Percentiles rank a stretch among this genome's conserved stretches.
Conservation (phyloP, 2,888 invertebrate species). For the Noctua pronuba region DNA sequence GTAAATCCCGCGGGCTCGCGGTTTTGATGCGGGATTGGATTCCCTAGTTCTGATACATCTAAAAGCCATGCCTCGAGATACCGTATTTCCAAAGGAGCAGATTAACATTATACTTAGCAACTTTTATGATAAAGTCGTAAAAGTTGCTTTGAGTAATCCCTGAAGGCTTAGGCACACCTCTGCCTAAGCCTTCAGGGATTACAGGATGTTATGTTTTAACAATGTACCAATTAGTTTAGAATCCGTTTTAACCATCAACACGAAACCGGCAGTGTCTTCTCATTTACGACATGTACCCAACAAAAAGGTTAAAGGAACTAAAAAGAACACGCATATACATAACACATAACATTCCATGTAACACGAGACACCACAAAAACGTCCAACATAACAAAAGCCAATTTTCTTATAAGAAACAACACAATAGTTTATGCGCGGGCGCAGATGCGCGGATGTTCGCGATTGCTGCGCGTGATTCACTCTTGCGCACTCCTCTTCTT, state of each 20-base stretch:
- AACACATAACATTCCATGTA: slow-evolving; percentile 57
- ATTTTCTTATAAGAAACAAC: slow-evolving; percentile 63
- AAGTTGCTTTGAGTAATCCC: too few relatives aligned
- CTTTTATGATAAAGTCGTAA: too few relatives aligned
- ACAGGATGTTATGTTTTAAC: neutral
- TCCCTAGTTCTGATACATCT: neutral
- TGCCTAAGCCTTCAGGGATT: neutral
- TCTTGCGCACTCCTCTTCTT: slow-evolving; percentile 68
- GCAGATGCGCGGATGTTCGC: slow-evolving; percentile 69
- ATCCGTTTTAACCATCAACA: neutral
- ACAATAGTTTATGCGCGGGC: slow-evolving; percentile 63
- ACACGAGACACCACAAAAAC: slow-evolving; percentile 54
- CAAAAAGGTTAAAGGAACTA: slow-evolving; percentile 47
- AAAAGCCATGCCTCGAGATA: neutral
- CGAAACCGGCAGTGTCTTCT: slow-evolving; percentile 10
- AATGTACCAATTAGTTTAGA: slow-evolving; percentile 1
- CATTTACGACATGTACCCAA: slow-evolving; percentile 1
- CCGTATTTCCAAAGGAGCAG: too few relatives aligned
- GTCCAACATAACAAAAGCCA: slow-evolving; percentile 57
- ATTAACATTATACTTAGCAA: neutral
- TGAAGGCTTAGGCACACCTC: neutral
- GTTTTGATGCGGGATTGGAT: too few relatives aligned
- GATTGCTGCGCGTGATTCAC: slow-evolving; percentile 71
- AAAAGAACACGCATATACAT: slow-evolving; percentile 26
- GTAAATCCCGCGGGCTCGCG: too few relatives aligned